Percentiles rank a stretch among this genome's conserved stretches.
Conservation (phyloP, 1,140 invertebrate genomes). For the Nephila pilipes region DNA sequence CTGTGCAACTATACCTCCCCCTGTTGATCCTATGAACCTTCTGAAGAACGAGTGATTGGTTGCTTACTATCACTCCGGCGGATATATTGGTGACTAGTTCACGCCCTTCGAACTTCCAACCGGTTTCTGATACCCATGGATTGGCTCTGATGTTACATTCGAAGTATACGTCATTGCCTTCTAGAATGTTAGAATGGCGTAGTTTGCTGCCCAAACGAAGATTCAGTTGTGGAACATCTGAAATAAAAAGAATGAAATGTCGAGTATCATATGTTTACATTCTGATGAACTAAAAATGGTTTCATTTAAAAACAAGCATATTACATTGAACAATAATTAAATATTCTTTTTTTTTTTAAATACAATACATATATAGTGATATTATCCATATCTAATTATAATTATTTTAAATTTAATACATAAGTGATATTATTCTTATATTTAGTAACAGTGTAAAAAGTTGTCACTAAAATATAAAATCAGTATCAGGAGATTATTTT, state of each 20-base stretch:
- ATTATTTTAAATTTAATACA: too few species aligned
- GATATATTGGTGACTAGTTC: constrained; percentile 84
- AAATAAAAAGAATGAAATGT: background rate
- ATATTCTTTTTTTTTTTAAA: too few species aligned
- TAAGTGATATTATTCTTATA: too few species aligned
- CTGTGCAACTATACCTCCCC: constrained; percentile 87
- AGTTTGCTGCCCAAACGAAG: constrained; percentile 77
- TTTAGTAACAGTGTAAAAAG: too few species aligned
- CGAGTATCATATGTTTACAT: too few species aligned
- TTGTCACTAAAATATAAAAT: too few species aligned
- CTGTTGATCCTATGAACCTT: constrained; percentile 83
- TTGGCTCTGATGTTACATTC: constrained; percentile 94
- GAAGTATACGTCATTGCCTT: constrained; percentile 92
- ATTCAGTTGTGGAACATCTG: constrained; percentile 77
- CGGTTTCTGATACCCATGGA: constrained; percentile 89
- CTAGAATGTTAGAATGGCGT: constrained; percentile 79
- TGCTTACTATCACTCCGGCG: constrained; percentile 89
- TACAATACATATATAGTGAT: too few species aligned
- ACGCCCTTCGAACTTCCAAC: constrained; percentile 89
- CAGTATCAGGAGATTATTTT: too few species aligned
- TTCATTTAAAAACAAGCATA: too few species aligned
- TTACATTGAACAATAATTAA: too few species aligned
- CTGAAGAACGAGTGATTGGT: constrained; percentile 90
- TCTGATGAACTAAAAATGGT: too few species aligned
- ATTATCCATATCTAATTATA: too few species aligned